Base-by-base conservation (phyloP, 2,888 invertebrate genomes). In the Mesoligia furuncula region DNA sequence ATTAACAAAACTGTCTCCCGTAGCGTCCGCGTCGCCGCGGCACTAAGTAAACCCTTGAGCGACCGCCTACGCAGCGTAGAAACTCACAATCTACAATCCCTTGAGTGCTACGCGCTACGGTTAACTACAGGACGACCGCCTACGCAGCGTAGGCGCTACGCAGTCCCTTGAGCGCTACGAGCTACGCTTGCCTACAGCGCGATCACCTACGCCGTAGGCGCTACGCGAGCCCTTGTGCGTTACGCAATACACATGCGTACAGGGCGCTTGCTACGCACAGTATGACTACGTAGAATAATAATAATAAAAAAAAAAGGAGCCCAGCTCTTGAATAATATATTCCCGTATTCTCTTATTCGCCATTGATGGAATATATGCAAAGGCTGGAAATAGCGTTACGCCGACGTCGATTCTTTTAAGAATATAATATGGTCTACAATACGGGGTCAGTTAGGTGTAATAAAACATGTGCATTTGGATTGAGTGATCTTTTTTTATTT, bases 131-230 rank as follows among this genome's bases (percentile, higher is more conserved):
- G 17, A 5, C 31, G 15, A 48, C 15, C n/a, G 71, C 59, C 69
- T 79, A 54, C 78, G 64, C 51, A 31, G 31, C 42, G 42, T 31
- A 42, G n/a, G 9, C 1, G 31, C 68, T 48, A 73, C 73, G 73
- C 15, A 74, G 59, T n/a, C 57, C 45, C 57, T 57, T 57, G 9
- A 31, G 20, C 20, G 45, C n/a, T 74, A 45, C 74, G 74, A n/a
- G 51, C 54, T 17, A 42, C 73, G n/a, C 4, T 13, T 13, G n/a
- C n/a, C 42, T 24, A 24, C 15, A 68, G 15, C 8, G 48, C 31
- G 4, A 31, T 15, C n/a, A 27, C n/a, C 17, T 74, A 45, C 20
- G n/a, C 74, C 57, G 36, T 75, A 74, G 57, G 36, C 17, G n/a
- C 36, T 59, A 68, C 42, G 15, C 31, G n/a, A 48, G 39, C 61